phyloP scores from a whole-genome alignment of 2,797 vertebrate genomes.

The Numenius phaeopus region DNA sequence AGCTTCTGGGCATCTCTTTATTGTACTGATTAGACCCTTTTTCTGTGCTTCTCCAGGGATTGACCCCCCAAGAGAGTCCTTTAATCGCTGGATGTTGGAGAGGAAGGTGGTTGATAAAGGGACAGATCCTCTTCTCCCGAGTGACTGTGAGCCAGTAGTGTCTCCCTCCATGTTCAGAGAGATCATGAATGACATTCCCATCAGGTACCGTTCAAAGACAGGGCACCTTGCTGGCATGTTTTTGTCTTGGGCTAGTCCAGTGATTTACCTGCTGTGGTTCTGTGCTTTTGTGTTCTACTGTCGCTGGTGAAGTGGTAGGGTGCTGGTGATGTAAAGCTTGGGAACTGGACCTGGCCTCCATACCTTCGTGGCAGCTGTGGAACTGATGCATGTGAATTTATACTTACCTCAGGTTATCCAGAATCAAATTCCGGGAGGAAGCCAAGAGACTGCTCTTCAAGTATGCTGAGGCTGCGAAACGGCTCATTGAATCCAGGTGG shows the following conservation, averaged over 20 bases:
- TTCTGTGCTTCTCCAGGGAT: conserved; percentile 83
- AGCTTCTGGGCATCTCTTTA: not conserved
- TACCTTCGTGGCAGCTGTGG: not conserved
- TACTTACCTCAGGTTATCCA: conserved; percentile 86
- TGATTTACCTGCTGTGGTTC: not conserved
- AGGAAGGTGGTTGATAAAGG: conserved; percentile 96
- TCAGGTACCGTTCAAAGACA: conserved; percentile 83
- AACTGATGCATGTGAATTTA: not conserved
- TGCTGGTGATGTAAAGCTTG: not conserved
- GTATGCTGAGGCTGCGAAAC: conserved; percentile 95
- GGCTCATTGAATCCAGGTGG: conserved; percentile 97
- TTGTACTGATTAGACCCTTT: not conserved
- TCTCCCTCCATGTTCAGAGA: conserved; percentile 98
- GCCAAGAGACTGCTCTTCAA: conserved; percentile 95
- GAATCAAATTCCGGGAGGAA: conserved; percentile 98
- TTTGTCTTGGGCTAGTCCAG: not conserved
- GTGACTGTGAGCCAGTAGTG: conserved; percentile 93
- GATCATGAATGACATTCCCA: conserved; percentile 99
- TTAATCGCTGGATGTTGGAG: conserved; percentile 97
- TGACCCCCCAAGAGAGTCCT: conserved; percentile 95
- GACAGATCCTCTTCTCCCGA: conserved; percentile 91
- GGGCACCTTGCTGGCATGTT: not conserved
- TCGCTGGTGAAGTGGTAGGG: not conserved
- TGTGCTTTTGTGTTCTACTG: not conserved
- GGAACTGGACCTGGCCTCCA: not conserved